phyloP scores from a whole-genome alignment of 2,113 vertebrate species.

The Butorides virescens region DNA sequence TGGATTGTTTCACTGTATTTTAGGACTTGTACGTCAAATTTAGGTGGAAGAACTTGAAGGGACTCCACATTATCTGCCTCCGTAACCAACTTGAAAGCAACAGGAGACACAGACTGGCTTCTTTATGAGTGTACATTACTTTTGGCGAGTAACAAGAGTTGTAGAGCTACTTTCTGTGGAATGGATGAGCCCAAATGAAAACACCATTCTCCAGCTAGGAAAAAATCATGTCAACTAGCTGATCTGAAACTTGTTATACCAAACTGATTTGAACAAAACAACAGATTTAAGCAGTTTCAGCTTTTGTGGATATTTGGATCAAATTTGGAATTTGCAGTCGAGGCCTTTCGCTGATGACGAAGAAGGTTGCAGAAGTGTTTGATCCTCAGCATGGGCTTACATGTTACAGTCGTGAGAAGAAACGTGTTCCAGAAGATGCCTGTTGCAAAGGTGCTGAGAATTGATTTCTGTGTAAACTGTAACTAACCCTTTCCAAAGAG shows the following conservation, averaged over 20 bases:
- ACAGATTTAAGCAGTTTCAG: not conserved
- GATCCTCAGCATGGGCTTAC: not conserved
- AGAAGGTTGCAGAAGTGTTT: not conserved
- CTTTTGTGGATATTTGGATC: not conserved
- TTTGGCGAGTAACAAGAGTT: not conserved
- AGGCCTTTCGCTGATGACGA: not conserved
- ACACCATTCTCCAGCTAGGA: not conserved
- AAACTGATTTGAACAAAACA: not conserved
- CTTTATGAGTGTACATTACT: not conserved
- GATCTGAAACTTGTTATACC: not conserved
- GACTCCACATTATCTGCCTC: not conserved
- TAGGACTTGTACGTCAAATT: not conserved
- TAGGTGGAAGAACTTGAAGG: not conserved
- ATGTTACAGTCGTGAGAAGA: not conserved
- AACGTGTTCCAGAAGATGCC: not conserved
- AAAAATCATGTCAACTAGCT: not conserved
- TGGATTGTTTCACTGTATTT: not conserved
- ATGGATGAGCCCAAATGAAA: not conserved
- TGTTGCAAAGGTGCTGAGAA: not conserved
- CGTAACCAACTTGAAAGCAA: not conserved
- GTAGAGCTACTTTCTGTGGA: not conserved
- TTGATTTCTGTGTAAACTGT: not conserved
- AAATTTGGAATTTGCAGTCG: not conserved
- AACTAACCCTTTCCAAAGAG: not conserved
- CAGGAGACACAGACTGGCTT: not conserved